Evolutionary conservation across 2,113 vertebrate species (phyloP).

Genomic region (Anas platyrhynchos): DNA sequence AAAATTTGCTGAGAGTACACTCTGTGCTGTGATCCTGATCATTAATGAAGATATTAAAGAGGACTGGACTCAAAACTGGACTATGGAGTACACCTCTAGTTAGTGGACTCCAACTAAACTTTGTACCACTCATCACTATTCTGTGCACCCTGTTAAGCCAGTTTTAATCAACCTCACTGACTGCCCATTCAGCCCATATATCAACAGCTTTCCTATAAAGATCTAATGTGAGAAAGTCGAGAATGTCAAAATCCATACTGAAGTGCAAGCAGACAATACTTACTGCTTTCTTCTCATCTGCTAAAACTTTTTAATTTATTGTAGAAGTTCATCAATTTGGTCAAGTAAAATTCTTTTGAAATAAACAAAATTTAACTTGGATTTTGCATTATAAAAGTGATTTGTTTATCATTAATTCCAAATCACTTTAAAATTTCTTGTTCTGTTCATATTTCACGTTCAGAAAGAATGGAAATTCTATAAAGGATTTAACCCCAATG

Average conservation of each 20-base stretch:
- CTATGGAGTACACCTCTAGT: neutral
- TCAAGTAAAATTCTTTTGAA: neutral
- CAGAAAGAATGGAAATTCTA: neutral
- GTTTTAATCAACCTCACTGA: neutral
- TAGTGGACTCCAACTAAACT: neutral
- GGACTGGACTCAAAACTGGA: neutral
- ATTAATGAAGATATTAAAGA: neutral
- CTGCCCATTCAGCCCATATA: neutral
- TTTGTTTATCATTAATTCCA: neutral
- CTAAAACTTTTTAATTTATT: neutral
- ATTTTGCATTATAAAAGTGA: neutral
- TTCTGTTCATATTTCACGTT: neutral
- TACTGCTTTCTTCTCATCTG: neutral
- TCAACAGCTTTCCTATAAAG: neutral
- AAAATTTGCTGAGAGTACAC: neutral
- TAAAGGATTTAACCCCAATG: neutral
- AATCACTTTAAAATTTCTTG: neutral
- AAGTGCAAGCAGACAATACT: neutral
- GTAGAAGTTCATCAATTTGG: neutral
- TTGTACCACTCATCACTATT: neutral
- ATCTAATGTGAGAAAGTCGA: neutral
- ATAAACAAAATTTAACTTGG: neutral
- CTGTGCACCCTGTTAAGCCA: neutral
- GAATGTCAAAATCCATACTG: neutral
- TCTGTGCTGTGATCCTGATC: neutral